Percentiles rank a stretch among this genome's conserved stretches.
Conservation (phyloP, 2,113 vertebrate species). For the Serinus canaria region DNA sequence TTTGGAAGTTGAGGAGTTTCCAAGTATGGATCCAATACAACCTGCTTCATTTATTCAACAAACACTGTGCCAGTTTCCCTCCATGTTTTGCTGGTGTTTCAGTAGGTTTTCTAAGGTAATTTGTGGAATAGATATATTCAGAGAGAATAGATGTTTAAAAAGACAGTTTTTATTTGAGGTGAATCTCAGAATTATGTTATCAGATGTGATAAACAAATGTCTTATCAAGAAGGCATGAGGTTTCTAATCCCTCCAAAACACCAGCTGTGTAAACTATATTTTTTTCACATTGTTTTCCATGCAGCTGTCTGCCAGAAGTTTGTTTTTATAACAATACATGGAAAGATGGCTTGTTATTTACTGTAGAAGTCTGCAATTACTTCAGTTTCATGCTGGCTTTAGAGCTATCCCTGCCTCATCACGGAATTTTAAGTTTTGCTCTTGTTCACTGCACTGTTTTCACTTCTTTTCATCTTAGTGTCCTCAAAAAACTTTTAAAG, state of each 20-base stretch:
- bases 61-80: background rate
- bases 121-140: background rate
- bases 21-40: rapidly evolving
- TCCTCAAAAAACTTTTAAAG: background rate
- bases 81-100: background rate
- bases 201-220: rapidly evolving
- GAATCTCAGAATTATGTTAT: background rate
- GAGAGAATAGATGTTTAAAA: background rate
- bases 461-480: background rate
- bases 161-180: background rate
- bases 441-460: background rate
- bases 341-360: background rate
- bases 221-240: rapidly evolving
- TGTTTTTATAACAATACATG: background rate
- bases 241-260: background rate
- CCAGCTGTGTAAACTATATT: background rate
- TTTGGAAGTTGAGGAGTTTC: background rate
- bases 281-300: background rate
- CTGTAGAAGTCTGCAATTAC: background rate
- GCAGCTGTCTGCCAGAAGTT: background rate
- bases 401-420: background rate
- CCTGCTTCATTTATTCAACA: background rate
- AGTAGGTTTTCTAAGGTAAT: background rate
- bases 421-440: background rate
- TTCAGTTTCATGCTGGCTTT: background rate